Base-by-base conservation (phyloP, 2,797 vertebrate genomes). In the Muscicapa comitata region DNA sequence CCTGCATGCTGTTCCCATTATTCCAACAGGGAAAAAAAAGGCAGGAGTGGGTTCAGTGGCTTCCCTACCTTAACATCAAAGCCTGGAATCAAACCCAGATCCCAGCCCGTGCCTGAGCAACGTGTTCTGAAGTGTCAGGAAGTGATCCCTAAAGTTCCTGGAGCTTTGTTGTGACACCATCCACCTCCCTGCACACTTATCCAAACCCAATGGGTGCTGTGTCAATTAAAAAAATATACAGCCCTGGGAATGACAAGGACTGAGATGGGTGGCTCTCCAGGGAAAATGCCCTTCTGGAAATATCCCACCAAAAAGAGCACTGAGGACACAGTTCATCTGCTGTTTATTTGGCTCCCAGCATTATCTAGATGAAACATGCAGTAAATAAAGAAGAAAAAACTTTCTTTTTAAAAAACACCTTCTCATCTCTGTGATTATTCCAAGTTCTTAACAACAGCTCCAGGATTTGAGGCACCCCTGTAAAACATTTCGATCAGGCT, bases 51-150 rank as follows among this genome's bases (percentile, higher is more conserved):
- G 78, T 43, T 94, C 89, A 66, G 85, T 84, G 85, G 73, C 78
- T 95, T 94, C 87, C 66, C 73, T 9, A 18, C 26, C 13, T 0
- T 6, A 62, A 96, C 87, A 91, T 94, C 93, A 97, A 94, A 96
- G 95, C 89, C 72, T 11, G 58, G 70, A 95, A 96, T 95, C 93
- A 96, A 97, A 96, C 75, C 26, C 92, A 95, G 95, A 95, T 47
- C 85, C 73, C 0, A 0, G 11, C 24, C 82, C 0, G 66, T 21
- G 93, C 89, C 58, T 68, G 70, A 83, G 28, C 7, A 4, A 17
- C 5, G 3, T 77, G 75, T 55, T 42, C 83, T 77, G 82, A 77
- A 42, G 93, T 14, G 92, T 71, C 86, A 84, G 92, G 88, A 88
- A 87, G 86, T 4, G 55, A 86, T 65, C 91, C 91, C 81, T 55